A percentile compares a stretch with the other conserved stretches of the same genome.
Evolutionary conservation across 2,113 vertebrate species (phyloP).

Genomic region (Tenrec ecaudatus): DNA sequence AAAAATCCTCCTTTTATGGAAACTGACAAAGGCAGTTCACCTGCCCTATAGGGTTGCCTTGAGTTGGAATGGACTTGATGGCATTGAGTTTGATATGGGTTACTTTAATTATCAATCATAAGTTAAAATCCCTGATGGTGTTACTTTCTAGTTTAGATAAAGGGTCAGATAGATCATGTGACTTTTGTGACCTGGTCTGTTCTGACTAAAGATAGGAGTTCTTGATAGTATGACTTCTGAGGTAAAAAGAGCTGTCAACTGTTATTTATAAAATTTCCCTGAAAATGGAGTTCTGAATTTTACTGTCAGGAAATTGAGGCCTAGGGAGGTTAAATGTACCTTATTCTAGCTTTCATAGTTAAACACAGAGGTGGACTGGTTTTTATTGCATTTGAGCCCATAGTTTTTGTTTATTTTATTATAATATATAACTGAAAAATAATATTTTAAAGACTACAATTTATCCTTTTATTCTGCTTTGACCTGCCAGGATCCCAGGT

Average conservation of each 20-base stretch:
- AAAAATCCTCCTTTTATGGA: too few relatives aligned
- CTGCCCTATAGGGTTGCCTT: neutral
- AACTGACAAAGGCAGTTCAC: neutral
- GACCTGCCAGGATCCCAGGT: neutral
- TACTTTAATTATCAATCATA: neutral
- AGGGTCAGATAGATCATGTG: neutral
- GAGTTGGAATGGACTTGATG: too few relatives aligned
- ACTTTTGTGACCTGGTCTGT: slow-evolving; percentile 24
- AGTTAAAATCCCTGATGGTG: neutral
- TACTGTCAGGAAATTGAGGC: neutral
- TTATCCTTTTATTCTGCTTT: slow-evolving; percentile 27
- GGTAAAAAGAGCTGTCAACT: neutral
- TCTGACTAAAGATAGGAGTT: neutral
- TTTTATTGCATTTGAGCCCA: neutral
- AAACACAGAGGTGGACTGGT: neutral
- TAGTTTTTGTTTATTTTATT: neutral
- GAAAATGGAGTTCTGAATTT: slow-evolving; percentile 21
- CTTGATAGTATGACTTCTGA: neutral
- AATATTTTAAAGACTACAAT: slow-evolving; percentile 41
- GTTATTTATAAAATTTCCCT: slow-evolving; percentile 36
- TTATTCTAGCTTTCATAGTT: neutral
- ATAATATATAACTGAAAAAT: slow-evolving; percentile 50
- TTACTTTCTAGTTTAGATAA: slow-evolving; percentile 52
- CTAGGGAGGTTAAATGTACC: neutral
- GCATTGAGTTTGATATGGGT: neutral